phyloP scores from a whole-genome alignment of 2,113 vertebrate genomes.

The Buteo buteo region DNA sequence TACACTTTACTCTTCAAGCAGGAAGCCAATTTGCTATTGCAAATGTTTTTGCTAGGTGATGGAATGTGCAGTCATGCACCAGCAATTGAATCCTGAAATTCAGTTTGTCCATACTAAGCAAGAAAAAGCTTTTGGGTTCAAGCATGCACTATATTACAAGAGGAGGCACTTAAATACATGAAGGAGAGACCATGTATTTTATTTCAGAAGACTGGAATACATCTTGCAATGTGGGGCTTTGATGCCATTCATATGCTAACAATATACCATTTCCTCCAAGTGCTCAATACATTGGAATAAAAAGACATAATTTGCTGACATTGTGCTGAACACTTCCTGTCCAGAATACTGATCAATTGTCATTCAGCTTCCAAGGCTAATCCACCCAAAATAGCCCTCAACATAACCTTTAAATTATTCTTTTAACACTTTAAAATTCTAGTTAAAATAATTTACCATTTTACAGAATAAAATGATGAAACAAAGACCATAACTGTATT shows the following conservation, averaged over 20 bases:
- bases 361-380: conserved; percentile 47
- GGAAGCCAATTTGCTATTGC: conserved; percentile 35
- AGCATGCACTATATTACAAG: neutral
- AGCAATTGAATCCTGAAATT: conserved; percentile 14
- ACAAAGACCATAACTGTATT: conserved; percentile 72
- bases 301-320: conserved; percentile 72
- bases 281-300: conserved; percentile 63
- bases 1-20: neutral
- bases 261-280: conserved; percentile 68
- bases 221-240: conserved; percentile 62
- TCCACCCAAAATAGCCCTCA: conserved; percentile 33
- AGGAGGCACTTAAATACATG: neutral
- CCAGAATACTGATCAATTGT: conserved; percentile 68
- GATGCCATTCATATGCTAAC: conserved; percentile 77
- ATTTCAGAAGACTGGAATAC: conserved; percentile 61
- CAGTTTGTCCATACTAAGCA: neutral
- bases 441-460: conserved; percentile 76
- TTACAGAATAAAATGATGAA: conserved; percentile 70
- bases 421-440: conserved; percentile 66
- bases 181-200: conserved; percentile 37
- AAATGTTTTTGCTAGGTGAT: conserved; percentile 54
- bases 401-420: conserved; percentile 55
- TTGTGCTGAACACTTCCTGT: conserved; percentile 28
- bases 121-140: conserved; percentile 22
- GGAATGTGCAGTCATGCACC: conserved; percentile 27